Percentiles rank a stretch among this genome's conserved stretches.
Conservation (phyloP, 2,888 invertebrate genomes). For the Leptothorax acervorum region DNA sequence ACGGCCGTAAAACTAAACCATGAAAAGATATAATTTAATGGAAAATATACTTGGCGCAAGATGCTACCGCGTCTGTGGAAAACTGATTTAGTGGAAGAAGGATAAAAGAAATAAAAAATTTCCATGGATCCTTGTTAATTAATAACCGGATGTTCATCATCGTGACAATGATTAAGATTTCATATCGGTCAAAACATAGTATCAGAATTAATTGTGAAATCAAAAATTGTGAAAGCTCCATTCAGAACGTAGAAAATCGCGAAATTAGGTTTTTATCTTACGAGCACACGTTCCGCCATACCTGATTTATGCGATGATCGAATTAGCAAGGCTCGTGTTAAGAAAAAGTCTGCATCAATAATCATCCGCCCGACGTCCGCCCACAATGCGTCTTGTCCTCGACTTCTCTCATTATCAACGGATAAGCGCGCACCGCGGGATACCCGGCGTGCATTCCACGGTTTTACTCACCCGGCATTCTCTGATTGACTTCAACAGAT, state of each 20-base stretch:
- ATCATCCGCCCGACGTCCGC: conserved; percentile 4
- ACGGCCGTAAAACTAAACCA: conserved; percentile 10
- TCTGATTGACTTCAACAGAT: conserved; percentile 39
- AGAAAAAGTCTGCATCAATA: conserved; percentile 10
- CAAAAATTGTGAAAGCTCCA: neutral
- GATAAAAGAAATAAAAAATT: neutral
- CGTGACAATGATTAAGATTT: neutral
- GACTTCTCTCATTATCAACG: conserved; percentile 42
- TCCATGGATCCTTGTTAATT: neutral
- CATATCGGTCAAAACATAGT: neutral
- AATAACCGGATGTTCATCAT: neutral
- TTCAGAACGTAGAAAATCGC: neutral
- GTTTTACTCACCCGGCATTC: conserved; percentile 37
- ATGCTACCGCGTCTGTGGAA: neutral
- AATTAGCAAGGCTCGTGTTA: neutral
- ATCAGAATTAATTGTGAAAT: neutral
- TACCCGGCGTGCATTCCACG: conserved; percentile 24
- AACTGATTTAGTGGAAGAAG: neutral
- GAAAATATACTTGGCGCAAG: neutral
- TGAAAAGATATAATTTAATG: neutral
- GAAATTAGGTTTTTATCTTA: neutral
- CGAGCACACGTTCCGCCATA: neutral
- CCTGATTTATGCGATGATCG: neutral
- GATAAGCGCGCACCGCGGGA: conserved; percentile 23
- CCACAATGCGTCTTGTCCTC: conserved; percentile 35